Percentiles rank a stretch among this genome's conserved stretches.
Conservation (phyloP, 2,113 vertebrate species). For the rat (Rattus norvegicus) region GRCr8 NC_086019.1:141125001-141125500, state of each 20-base stretch:
- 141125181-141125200: neutral
- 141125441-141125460: slow-evolving; percentile 40
- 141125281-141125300: slow-evolving; percentile 18
- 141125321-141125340: neutral
- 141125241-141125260: neutral
- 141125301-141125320: neutral
- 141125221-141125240: neutral
- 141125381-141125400: neutral
- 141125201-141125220: neutral
- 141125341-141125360: neutral
- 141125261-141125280: neutral
- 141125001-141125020: neutral
- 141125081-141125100: too few relatives aligned
- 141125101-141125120: too few relatives aligned
- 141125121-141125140: neutral
- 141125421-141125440: neutral
- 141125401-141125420: neutral
- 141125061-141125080: neutral
- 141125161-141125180: neutral
- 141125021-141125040: neutral
- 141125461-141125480: slow-evolving; percentile 54
- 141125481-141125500: slow-evolving; percentile 54
- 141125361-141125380: neutral
- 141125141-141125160: neutral
- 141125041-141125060: neutral